Evolutionary conservation across 2,888 invertebrate species (phyloP).

Genomic region (Polymixis flavicincta): DNA sequence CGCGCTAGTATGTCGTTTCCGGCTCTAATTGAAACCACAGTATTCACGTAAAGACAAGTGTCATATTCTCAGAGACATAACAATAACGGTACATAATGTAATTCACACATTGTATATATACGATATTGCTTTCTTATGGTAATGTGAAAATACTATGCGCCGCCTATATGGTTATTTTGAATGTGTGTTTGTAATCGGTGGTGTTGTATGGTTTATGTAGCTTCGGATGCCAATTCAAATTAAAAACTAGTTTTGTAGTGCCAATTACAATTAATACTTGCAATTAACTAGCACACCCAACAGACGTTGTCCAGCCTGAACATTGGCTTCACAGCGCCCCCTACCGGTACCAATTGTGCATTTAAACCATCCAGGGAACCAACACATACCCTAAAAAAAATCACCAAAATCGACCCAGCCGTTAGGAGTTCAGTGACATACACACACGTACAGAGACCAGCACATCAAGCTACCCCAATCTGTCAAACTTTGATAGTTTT

Average conservation of each 20-base stretch:
- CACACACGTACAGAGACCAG: no score
- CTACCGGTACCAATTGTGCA: no score
- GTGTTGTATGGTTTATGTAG: background rate
- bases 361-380: no score
- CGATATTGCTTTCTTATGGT: conserved; percentile 61
- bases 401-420: no score
- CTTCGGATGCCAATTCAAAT: background rate
- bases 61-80: conserved; percentile 36
- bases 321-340: no score
- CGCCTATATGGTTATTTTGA: conserved; percentile 21
- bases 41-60: conserved; percentile 1
- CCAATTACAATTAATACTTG: no score
- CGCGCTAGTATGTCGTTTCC: background rate
- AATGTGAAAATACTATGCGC: conserved; percentile 53
- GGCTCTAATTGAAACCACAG: conserved; percentile 25
- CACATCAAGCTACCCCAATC: no score
- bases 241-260: background rate
- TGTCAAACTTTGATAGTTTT: no score
- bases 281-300: no score
- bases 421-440: no score
- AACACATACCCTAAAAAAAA: no score
- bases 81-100: conserved; percentile 22
- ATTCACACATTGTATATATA: conserved; percentile 54
- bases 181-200: conserved; percentile 12
- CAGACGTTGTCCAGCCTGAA: no score